Conservation (phyloP, 2,888 invertebrate species). For the Lamproptera curius region DNA sequence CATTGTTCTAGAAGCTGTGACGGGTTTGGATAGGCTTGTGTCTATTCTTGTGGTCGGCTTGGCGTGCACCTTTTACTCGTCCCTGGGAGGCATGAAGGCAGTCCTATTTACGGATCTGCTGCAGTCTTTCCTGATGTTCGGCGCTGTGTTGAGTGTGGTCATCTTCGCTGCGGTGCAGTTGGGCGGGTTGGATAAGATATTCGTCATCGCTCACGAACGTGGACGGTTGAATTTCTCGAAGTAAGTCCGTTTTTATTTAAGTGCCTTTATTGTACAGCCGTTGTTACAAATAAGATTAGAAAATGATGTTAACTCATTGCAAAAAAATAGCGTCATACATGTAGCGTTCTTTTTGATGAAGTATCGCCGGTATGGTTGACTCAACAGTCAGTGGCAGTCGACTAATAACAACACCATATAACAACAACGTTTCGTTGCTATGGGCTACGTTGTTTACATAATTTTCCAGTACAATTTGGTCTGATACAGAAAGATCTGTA, state of each 20-base stretch:
- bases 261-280: no score
- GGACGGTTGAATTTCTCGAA: constrained; percentile 84
- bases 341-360: no score
- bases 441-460: no score
- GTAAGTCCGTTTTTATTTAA: constrained; percentile 56
- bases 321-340: no score
- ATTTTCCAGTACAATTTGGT: no score
- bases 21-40: constrained; percentile 84
- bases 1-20: constrained; percentile 91
- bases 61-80: constrained; percentile 92
- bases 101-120: constrained; percentile 92
- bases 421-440: no score
- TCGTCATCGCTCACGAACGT: constrained; percentile 82
- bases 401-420: no score
- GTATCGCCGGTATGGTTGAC: no score
- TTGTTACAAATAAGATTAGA: no score
- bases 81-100: constrained; percentile 94
- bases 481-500: no score
- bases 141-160: constrained; percentile 87
- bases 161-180: constrained; percentile 83
- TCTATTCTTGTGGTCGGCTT: constrained; percentile 87
- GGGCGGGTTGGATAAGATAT: constrained; percentile 84
- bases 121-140: constrained; percentile 91
- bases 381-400: no score
- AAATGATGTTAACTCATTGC: no score